A percentile compares a stretch with the other conserved stretches of the same genome.
Evolutionary conservation across 2,113 vertebrate species (phyloP).

Genomic region (Pseudonaja textilis): DNA sequence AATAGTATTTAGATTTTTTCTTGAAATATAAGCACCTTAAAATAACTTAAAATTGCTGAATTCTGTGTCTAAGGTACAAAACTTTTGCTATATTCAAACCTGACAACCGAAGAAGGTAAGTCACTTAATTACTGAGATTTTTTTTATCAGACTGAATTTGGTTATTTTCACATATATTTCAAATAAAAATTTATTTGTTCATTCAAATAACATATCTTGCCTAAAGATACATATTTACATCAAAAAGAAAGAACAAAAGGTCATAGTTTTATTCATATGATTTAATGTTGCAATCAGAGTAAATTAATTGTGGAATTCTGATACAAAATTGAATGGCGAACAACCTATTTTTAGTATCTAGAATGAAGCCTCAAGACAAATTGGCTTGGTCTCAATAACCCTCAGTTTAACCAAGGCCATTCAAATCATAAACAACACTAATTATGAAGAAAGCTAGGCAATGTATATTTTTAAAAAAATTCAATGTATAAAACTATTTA

Average conservation of each 20-base stretch:
- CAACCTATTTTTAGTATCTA: constrained; percentile 35
- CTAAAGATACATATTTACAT: background rate
- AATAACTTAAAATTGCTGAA: background rate
- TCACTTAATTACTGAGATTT: background rate
- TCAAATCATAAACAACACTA: background rate
- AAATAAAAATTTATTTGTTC: background rate
- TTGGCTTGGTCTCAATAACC: constrained; percentile 20
- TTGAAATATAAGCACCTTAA: background rate
- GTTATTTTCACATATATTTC: background rate
- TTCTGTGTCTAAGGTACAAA: background rate
- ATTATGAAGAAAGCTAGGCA: constrained; percentile 27
- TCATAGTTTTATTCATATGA: background rate
- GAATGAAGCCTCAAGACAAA: constrained; percentile 37
- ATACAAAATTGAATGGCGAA: background rate
- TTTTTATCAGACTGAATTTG: background rate
- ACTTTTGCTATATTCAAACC: background rate
- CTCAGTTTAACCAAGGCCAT: constrained; percentile 26
- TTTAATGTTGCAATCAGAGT: background rate
- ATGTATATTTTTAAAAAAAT: background rate
- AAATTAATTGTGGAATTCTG: constrained; percentile 5
- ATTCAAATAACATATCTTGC: background rate
- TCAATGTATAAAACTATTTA: constrained; percentile 1
- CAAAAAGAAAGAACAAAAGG: constrained; percentile 5
- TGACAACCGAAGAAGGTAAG: background rate
- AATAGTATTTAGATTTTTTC: background rate